Base-by-base conservation (phyloP, 2,113 vertebrate species). In the Ageneiosus marmoratus region DNA sequence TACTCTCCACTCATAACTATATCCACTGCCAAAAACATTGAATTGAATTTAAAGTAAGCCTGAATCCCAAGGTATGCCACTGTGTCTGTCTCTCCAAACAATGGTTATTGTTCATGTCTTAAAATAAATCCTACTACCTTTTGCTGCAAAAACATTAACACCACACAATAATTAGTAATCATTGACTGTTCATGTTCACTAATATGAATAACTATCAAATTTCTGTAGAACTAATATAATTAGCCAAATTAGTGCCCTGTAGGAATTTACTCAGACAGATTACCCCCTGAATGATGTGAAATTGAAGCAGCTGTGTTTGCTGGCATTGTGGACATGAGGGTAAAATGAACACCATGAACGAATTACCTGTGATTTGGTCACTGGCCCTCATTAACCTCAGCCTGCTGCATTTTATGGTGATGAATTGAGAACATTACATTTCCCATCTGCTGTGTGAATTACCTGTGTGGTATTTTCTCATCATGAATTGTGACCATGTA, bases 331-430 rank as follows among this genome's bases (percentile, higher is more conserved):
- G 73, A 69, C 53, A 10, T 37, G 15, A 58, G 58, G 63, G 78
- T 79, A 84, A 83, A 77, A 86, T 83, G 82, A 80, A 88, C 88
- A 88, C 88, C 77, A 83, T 62, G 34, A 87, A 87, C 89, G 91
- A 92, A 92, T 93, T 91, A 88, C 67, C 86, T 90, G 84, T 88
- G 87, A 89, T 90, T 74, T 62, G 67, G 80, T 79, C 73, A 85
- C 79, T 91, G 90, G 88, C 87, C 85, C 88, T 91, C 88, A 90
- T 93, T 93, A 93, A 92, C 92, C 90, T 89, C 24, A 70, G 86
- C 80, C 85, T 90, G 37, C 90, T 90, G 90, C 81, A 85, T 91
- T 91, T 90, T 88, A 89, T 87, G 88, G 79, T 91, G 89, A 91
- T 90, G 83, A 92, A 92, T 91, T 84, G 60, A 83, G 78, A 77